Conservation (phyloP, 2,797 vertebrate species). For the Fistularia tabacaria region DNA sequence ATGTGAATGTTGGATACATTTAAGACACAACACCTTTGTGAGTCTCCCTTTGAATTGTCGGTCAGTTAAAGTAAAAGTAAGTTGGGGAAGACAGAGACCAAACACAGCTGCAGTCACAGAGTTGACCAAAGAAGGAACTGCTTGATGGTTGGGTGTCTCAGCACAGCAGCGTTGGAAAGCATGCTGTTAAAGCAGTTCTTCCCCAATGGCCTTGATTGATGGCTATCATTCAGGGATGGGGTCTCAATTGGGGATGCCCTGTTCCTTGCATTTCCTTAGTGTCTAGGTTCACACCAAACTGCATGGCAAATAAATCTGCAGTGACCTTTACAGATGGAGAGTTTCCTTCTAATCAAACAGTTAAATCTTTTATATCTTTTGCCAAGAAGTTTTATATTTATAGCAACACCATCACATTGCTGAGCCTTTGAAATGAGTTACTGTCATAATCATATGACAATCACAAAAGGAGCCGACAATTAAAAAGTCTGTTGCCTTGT, state of each 20-base stretch:
- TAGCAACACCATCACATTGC: too few species aligned
- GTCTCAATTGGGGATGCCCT: constrained; percentile 27
- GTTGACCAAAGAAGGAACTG: constrained; percentile 59
- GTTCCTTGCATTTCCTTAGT: constrained; percentile 18
- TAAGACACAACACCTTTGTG: too few species aligned
- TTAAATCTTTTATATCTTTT: too few species aligned
- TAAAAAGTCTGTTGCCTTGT: constrained; percentile 33
- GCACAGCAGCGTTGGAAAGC: constrained; percentile 40
- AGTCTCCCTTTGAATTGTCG: too few species aligned
- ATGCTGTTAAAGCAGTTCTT: constrained; percentile 73
- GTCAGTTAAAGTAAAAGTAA: too few species aligned
- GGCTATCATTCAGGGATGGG: constrained; percentile 63
- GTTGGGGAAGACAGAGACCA: constrained; percentile 9
- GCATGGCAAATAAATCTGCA: constrained; percentile 25
- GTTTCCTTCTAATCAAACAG: not conserved
- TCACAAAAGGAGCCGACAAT: constrained; percentile 3
- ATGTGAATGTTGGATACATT: too few species aligned
- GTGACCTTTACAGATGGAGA: not conserved
- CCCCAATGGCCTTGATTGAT: constrained; percentile 64
- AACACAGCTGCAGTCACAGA: constrained; percentile 23
- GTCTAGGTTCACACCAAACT: constrained; percentile 37
- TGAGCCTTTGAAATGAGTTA: too few species aligned
- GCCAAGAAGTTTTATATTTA: too few species aligned
- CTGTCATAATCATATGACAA: constrained; percentile 1
- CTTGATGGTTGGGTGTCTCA: constrained; percentile 39